phyloP scores from a whole-genome alignment of 2,113 vertebrate genomes.

The Chitala chitala region DNA sequence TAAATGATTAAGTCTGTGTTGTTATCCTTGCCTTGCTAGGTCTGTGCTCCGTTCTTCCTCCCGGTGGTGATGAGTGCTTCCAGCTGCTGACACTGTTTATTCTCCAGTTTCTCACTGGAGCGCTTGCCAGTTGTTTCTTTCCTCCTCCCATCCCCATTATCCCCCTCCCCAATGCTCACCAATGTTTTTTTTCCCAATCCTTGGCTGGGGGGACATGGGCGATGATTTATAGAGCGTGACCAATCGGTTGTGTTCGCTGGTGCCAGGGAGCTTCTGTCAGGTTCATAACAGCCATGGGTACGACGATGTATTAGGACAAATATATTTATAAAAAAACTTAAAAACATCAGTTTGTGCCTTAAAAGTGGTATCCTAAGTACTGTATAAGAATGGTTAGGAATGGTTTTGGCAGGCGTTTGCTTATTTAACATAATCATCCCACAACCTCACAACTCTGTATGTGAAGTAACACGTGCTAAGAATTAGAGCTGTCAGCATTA shows the following conservation, averaged over 20 bases:
- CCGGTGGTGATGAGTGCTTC: slow-evolving; percentile 50
- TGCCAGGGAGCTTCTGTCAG: slow-evolving; percentile 38
- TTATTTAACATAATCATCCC: slow-evolving; percentile 33
- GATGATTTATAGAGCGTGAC: slow-evolving; percentile 66
- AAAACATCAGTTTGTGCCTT: slow-evolving; percentile 54
- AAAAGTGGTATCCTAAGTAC: no score
- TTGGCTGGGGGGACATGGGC: slow-evolving; percentile 60
- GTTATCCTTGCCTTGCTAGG: neutral
- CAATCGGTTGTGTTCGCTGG: slow-evolving; percentile 62
- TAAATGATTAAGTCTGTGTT: neutral
- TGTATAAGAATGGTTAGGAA: slow-evolving; percentile 52
- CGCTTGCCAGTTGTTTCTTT: slow-evolving; percentile 52
- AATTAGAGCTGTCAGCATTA: slow-evolving; percentile 33
- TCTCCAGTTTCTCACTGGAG: slow-evolving; percentile 51
- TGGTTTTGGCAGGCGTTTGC: slow-evolving; percentile 36
- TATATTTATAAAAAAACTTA: slow-evolving; percentile 32
- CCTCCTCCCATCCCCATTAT: slow-evolving; percentile 16
- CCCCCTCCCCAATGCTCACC: neutral
- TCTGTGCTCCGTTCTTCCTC: slow-evolving; percentile 21
- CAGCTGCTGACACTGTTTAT: slow-evolving; percentile 58
- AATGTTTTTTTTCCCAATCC: slow-evolving; percentile 45
- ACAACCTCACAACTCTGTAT: slow-evolving; percentile 16
- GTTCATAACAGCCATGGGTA: slow-evolving; percentile 39
- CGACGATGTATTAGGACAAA: slow-evolving; percentile 50
- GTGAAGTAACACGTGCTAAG: slow-evolving; percentile 32